These are phyloP conservation scores for Eulemur coronatus DNA, from an alignment of 2,797 vertebrate species.

Conservation along the genomic window DNA sequence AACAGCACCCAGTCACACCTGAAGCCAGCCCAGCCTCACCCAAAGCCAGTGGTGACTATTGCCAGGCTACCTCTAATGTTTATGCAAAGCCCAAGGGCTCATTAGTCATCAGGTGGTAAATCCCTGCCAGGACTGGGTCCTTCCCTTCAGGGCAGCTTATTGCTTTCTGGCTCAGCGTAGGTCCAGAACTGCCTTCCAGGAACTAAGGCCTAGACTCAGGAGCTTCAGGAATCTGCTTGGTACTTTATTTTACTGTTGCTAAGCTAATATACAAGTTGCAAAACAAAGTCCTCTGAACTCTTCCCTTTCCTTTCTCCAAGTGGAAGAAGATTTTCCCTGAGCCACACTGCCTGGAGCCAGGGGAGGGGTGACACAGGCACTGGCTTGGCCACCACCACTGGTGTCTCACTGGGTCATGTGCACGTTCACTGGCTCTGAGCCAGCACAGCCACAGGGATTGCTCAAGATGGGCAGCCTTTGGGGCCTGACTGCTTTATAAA, in stretches of 20 bases:
- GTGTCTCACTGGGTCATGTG: too few species aligned
- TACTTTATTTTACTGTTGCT: background rate
- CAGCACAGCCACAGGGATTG: background rate
- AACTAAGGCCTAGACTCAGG: background rate
- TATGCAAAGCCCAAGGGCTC: background rate
- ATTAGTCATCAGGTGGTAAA: background rate
- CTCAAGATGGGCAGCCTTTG: background rate
- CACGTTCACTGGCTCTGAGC: background rate
- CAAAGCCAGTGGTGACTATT: background rate
- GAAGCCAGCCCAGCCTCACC: too few species aligned
- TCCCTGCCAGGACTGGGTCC: background rate
- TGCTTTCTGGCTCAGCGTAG: background rate
- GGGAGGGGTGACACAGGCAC: background rate
- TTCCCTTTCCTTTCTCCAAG: background rate
- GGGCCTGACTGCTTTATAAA: background rate
- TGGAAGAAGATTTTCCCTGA: background rate
- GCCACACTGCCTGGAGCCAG: background rate
- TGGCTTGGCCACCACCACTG: background rate
- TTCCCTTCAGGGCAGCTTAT: background rate
- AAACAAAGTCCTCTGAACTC: background rate
- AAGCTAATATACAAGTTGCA: background rate
- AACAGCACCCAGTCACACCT: background rate
- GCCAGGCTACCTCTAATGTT: background rate
- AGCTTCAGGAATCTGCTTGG: background rate
- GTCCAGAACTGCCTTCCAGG: background rate